A percentile compares a stretch with the other conserved stretches of the same genome.
Conservation (phyloP, 2,888 invertebrate genomes). For the Pogonocherus hispidulus region DNA sequence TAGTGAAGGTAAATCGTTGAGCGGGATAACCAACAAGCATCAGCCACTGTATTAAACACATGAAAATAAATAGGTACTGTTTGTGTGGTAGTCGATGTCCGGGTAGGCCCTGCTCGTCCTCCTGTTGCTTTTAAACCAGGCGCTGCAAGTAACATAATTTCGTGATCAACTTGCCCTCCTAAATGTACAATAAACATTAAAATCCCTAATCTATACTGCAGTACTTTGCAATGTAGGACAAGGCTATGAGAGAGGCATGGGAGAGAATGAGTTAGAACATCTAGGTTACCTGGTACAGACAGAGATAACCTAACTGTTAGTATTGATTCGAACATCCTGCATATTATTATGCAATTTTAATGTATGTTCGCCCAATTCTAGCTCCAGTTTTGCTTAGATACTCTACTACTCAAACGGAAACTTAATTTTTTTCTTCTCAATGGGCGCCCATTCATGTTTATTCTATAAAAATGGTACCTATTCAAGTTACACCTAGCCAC, state of each 20-base stretch:
- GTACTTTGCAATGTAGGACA: constrained; percentile 68
- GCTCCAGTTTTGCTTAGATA: constrained; percentile 37
- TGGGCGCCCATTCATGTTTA: constrained; percentile 23
- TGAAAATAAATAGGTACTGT: constrained; percentile 71
- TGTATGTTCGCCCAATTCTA: constrained; percentile 46
- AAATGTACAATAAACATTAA: constrained; percentile 59
- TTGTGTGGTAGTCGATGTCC: constrained; percentile 63
- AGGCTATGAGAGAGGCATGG: constrained; percentile 65
- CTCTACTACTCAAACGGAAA: constrained; percentile 31
- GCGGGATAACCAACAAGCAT: constrained; percentile 70
- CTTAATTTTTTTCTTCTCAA: constrained; percentile 35
- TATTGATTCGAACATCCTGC: constrained; percentile 69
- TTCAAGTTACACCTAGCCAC: constrained; percentile 45
- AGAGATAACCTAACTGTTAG: constrained; percentile 65
- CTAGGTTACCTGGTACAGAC: constrained; percentile 62
- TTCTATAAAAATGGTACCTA: constrained; percentile 33
- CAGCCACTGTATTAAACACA: constrained; percentile 70
- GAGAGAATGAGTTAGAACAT: constrained; percentile 64
- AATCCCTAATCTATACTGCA: constrained; percentile 62
- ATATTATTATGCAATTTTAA: constrained; percentile 63
- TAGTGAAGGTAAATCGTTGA: constrained; percentile 70
- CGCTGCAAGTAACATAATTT: constrained; percentile 68
- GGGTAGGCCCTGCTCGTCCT: constrained; percentile 59
- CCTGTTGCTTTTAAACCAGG: constrained; percentile 64
- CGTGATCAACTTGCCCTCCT: constrained; percentile 67